Conservation (phyloP, 1,140 invertebrate genomes). For the Asbolus verrucosus region DNA sequence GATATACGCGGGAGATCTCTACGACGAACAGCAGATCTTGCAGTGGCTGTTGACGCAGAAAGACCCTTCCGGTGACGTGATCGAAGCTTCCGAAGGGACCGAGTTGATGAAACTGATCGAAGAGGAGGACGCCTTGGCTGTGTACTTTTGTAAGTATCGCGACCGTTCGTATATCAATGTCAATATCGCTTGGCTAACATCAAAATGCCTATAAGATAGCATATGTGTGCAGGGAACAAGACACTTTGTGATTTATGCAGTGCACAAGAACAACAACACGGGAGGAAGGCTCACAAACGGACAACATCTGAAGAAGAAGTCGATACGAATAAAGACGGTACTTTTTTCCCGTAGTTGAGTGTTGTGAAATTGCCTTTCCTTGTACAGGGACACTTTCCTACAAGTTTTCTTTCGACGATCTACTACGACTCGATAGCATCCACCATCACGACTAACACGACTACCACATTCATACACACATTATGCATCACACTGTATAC, state of each 20-base stretch:
- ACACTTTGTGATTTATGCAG: conserved; percentile 83
- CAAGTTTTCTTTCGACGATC: conserved; percentile 35
- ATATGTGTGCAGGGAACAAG: conserved; percentile 80
- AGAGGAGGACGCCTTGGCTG: conserved; percentile 85
- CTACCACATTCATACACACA: too few relatives aligned
- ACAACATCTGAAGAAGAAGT: conserved; percentile 54
- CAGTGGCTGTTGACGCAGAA: conserved; percentile 93
- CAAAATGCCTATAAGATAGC: neutral
- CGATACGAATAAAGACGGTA: conserved; percentile 50
- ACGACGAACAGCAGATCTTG: conserved; percentile 88
- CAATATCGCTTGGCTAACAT: conserved; percentile 7
- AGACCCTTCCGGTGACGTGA: conserved; percentile 89
- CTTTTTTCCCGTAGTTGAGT: conserved; percentile 43
- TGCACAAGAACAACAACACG: conserved; percentile 52
- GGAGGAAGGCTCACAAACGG: conserved; percentile 56
- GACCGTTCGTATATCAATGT: neutral
- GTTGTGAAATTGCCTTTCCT: conserved; percentile 40
- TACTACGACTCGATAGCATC: conserved; percentile 22
- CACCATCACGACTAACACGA: too few relatives aligned
- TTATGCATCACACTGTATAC: conserved; percentile 7
- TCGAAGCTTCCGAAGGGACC: conserved; percentile 89
- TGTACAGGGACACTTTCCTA: conserved; percentile 29
- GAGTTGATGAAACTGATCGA: conserved; percentile 84
- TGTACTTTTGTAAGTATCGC: conserved; percentile 90
- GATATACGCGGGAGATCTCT: conserved; percentile 93